These are phyloP conservation scores for Mylabris phalerata DNA, from an alignment of 1,140 invertebrate genomes.

Conservation along the genomic window DNA sequence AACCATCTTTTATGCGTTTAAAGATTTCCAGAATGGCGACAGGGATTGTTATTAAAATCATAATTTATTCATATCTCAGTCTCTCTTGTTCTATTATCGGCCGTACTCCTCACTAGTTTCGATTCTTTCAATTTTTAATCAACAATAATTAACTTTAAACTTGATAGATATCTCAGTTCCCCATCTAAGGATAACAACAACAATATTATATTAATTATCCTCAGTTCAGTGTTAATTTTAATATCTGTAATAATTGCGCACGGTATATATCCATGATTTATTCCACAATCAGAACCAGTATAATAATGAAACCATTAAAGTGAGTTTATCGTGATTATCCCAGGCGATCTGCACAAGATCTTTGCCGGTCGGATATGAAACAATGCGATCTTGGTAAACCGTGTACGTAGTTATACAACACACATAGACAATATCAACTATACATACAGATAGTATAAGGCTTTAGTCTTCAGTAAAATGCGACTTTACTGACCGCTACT, in stretches of 20 bases:
- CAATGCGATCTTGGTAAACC: slow-evolving; percentile 13
- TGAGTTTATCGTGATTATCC: slow-evolving; percentile 22
- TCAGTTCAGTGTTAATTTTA: slow-evolving; percentile 20
- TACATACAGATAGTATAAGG: background rate
- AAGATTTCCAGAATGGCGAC: no score
- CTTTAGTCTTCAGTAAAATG: background rate
- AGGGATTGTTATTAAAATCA: no score
- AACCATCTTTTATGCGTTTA: no score
- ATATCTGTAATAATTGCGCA: slow-evolving; percentile 22
- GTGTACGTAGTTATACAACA: background rate
- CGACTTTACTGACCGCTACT: slow-evolving; percentile 9
- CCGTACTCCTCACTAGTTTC: no score
- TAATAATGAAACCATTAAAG: slow-evolving; percentile 28
- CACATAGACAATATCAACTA: background rate
- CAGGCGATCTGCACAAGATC: slow-evolving; percentile 16
- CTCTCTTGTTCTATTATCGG: no score
- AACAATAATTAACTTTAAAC: background rate
- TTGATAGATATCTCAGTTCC: background rate
- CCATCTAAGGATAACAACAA: background rate
- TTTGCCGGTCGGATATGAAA: background rate
- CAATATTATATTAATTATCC: slow-evolving; percentile 17
- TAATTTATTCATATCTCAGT: no score
- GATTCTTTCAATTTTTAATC: no score
- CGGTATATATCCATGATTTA: slow-evolving; percentile 17
- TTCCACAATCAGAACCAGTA: slow-evolving; percentile 25